phyloP scores from a whole-genome alignment of 1,140 invertebrate species.

The Helicoverpa armigera region DNA sequence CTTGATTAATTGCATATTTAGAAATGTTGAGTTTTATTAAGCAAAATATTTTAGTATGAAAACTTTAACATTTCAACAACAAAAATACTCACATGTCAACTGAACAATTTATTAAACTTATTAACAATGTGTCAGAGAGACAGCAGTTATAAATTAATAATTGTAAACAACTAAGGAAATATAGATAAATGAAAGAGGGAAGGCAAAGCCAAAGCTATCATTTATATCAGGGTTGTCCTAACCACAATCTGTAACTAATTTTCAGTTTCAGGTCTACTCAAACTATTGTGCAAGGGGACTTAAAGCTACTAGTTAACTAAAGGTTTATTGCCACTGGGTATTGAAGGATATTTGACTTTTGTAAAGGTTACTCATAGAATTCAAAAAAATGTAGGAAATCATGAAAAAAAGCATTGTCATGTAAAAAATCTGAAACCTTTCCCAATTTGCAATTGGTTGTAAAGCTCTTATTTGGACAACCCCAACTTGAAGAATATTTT shows the following conservation, averaged over 20 bases:
- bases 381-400: too few relatives aligned
- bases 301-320: too few relatives aligned
- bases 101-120: conserved; percentile 23
- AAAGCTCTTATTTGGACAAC: too few relatives aligned
- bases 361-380: too few relatives aligned
- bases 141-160: conserved; percentile 14
- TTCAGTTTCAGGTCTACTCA: too few relatives aligned
- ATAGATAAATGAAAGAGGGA: conserved; percentile 19
- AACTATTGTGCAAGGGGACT: too few relatives aligned
- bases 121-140: conserved; percentile 9
- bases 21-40: conserved; percentile 1
- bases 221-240: background rate
- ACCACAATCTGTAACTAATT: too few relatives aligned
- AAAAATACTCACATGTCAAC: conserved; percentile 17
- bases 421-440: too few relatives aligned
- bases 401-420: too few relatives aligned
- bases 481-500: conserved; percentile 54
- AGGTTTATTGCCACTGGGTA: too few relatives aligned
- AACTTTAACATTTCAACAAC: conserved; percentile 24
- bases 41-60: background rate
- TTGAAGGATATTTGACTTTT: too few relatives aligned
- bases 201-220: conserved; percentile 14
- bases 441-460: too few relatives aligned
- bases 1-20: conserved; percentile 14
- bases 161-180: conserved; percentile 8